A percentile compares a stretch with the other conserved stretches of the same genome.
phyloP scores from a whole-genome alignment of 2,797 vertebrate genomes.

The Sebastes vulpes region DNA sequence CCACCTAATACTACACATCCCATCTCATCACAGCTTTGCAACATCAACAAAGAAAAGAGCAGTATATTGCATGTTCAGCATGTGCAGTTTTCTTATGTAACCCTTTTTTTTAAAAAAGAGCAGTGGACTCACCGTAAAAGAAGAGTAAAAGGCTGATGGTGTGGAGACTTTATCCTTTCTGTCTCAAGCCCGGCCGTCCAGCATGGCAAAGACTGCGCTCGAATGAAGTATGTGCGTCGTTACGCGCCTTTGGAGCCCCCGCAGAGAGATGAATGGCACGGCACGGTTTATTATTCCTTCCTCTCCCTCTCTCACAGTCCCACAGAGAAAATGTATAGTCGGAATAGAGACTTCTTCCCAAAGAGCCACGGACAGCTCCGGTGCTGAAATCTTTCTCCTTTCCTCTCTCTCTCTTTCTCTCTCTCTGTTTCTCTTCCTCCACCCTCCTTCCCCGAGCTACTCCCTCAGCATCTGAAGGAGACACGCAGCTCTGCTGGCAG shows the following conservation, averaged over 20 bases:
- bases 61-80: background rate
- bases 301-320: conserved; percentile 13
- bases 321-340: conserved; percentile 21
- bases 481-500: conserved; percentile 21
- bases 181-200: conserved; percentile 75
- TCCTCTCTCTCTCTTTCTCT: background rate
- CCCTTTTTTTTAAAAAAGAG: background rate
- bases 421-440: background rate
- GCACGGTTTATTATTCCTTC: conserved; percentile 51
- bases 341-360: conserved; percentile 30
- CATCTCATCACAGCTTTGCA: background rate
- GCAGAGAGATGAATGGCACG: conserved; percentile 47
- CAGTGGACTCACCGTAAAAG: conserved; percentile 71
- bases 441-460: conserved; percentile 37
- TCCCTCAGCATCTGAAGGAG: conserved; percentile 50
- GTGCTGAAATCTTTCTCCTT: conserved; percentile 81
- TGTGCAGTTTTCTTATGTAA: conserved; percentile 36
- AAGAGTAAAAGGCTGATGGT: conserved; percentile 28
- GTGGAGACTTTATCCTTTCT: conserved; percentile 61
- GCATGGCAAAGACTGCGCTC: conserved; percentile 80
- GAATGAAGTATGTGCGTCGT: conserved; percentile 52
- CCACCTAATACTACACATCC: background rate
- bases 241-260: conserved; percentile 11
- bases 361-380: conserved; percentile 82
- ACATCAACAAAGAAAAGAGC: background rate